Base-by-base conservation (phyloP, 2,888 invertebrate species). In the Monoplex corrugatus region DNA sequence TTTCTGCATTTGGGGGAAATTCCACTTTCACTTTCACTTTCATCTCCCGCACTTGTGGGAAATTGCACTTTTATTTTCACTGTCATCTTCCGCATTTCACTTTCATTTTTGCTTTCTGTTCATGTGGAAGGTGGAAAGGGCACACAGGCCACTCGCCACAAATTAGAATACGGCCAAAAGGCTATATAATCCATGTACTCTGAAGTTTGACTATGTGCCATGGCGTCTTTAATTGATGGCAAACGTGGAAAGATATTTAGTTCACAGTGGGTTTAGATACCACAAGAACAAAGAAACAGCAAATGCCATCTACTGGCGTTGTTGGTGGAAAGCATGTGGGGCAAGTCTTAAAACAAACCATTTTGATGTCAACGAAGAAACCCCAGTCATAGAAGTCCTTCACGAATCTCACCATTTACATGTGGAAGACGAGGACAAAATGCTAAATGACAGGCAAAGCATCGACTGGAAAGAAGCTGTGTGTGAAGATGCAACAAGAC, bases 231-330 rank as follows among this genome's bases (percentile, higher is more conserved):
- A n/a, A n/a, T n/a, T 63, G 63, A 63, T 63, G 63, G 63, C 23
- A 63, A 63, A 63, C 63, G 63, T 63, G 63, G 63, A 63, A 63
- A 63, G 63, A 63, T 63, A 63, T n/a, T 63, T 63, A 63, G 13
- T 63, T 63, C 63, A 63, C 63, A 63, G 63, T 63, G 63, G 63
- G 63, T 63, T 63, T 63, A 63, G 63, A 63, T 63, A 63, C 63
- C 63, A 63, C 63, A 63, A 63, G 63, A 63, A 63, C 63, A 63
- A 63, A 63, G 63, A 63, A 63, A 63, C 63, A 63, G 63, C 63
- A 13, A 63, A 63, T 63, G 63, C 63, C 63, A 63, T 63, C 63
- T 63, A 63, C 63, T 63, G 63, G 63, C 23, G 63, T 63, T 63
- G 63, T 63, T 63, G 63, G 63, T 28, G 63, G 63, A 63, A 63